Conservation (phyloP, 2,797 vertebrate genomes). For the Sebastes kiyomatsui region DNA sequence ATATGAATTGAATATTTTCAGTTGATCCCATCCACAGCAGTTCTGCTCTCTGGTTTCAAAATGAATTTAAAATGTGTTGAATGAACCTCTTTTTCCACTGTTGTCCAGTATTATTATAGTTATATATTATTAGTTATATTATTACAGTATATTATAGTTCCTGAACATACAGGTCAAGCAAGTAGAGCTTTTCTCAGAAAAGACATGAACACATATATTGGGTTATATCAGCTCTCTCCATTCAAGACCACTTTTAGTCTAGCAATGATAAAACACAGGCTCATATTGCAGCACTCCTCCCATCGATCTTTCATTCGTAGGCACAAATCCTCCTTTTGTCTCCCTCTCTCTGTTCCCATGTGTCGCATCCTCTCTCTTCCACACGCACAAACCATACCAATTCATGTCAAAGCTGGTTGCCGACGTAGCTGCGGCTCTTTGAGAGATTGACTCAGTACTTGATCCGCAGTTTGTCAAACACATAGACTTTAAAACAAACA, state of each 20-base stretch:
- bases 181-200: not conserved
- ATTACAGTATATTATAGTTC: not conserved
- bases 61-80: not conserved
- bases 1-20: not conserved
- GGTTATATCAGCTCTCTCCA: conserved; percentile 25
- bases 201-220: not conserved
- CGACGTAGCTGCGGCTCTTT: conserved; percentile 19
- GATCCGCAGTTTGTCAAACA: conserved; percentile 54
- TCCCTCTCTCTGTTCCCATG: conserved; percentile 23
- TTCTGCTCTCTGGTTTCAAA: not conserved
- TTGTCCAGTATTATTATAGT: not conserved
- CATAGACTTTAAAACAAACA: conserved; percentile 43
- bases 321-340: conserved; percentile 46
- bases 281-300: conserved; percentile 36
- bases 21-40: not conserved
- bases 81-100: not conserved
- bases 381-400: conserved; percentile 16
- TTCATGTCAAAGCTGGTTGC: conserved; percentile 36
- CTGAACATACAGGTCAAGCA: not conserved
- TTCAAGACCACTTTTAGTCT: conserved; percentile 30
- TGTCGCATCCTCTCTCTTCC: conserved; percentile 21
- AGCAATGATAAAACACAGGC: conserved; percentile 47
- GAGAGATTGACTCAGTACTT: conserved; percentile 30
- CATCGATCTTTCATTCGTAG: conserved; percentile 44
- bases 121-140: too few relatives aligned